Base-by-base conservation (phyloP, 2,888 invertebrate genomes). In the Sipha maydis region DNA sequence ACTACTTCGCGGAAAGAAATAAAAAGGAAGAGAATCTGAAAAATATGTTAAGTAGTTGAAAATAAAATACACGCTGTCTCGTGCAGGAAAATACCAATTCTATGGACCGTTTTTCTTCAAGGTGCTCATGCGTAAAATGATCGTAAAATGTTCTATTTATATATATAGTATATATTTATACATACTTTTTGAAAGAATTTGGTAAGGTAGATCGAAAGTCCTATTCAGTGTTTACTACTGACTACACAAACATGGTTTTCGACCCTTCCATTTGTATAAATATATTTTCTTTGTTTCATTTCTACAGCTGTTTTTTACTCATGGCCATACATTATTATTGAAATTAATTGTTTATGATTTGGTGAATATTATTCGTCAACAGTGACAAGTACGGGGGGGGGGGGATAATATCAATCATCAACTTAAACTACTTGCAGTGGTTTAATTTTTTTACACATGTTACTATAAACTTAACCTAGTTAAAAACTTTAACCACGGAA, bases 1-100 rank as follows among this genome's bases (percentile, higher is more conserved):
- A 61, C 21, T 61, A 21, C 0, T 61, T 19, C 25, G 21, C 25
- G 61, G 61, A 25, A 31, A 73, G 34, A 31, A 31, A 34, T 34
- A 25, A 73, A 73, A 34, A 73, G 14, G 34, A 73, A 73, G 73
- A 25, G 61, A 61, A 61, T 73, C 28, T 73, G 73, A 73, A 73
- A 73, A 73, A 73, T 31, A 73, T 73, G 73, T 73, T 34, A 34
- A 73, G 73, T 73, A 73, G 73, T 73, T 73, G 73, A 73, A 34
- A 73, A 73, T 73, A 34, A 73, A 73, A 73, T 73, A 73, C 73
- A 34, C 19, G 31, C 73, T 73, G 73, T 73, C 73, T 34, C 73
- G 19, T 31, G 73, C 73, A 73, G 73, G 19, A 73, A 28, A 73
- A 73, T 19, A 34, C 34, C 28, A 73, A 73, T 73, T 73, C 34